These are phyloP conservation scores for Seira ritae DNA, from an alignment of 2,888 invertebrate genomes.

Conservation along the genomic window DNA sequence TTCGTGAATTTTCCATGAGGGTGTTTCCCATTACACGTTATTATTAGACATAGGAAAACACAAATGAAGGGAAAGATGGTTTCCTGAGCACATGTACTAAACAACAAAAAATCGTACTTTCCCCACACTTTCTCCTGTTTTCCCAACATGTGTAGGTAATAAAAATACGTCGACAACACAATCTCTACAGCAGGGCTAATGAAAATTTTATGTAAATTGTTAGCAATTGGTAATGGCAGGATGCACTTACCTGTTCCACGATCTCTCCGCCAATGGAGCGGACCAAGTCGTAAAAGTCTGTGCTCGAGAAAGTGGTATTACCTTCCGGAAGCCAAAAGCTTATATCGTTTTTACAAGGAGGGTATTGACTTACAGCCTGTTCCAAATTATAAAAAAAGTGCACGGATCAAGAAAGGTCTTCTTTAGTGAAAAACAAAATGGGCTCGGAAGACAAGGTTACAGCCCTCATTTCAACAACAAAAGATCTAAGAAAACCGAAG, in stretches of 20 bases:
- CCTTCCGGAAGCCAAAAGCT: slow-evolving; percentile 94
- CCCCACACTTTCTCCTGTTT: too few relatives aligned
- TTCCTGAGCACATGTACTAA: too few relatives aligned
- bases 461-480: neutral
- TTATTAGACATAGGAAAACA: too few relatives aligned
- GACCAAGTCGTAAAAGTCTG: slow-evolving; percentile 95
- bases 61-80: too few relatives aligned
- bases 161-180: slow-evolving; percentile 34
- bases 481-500: neutral
- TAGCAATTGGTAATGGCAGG: neutral
- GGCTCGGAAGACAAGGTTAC: neutral
- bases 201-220: slow-evolving; percentile 59
- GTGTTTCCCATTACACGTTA: too few relatives aligned
- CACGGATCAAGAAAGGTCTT: slow-evolving; percentile 70
- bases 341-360: slow-evolving; percentile 92
- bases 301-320: slow-evolving; percentile 81
- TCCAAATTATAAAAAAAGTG: neutral
- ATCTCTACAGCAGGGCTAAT: slow-evolving; percentile 29
- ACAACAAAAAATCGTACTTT: too few relatives aligned
- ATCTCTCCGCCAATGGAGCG: slow-evolving; percentile 91
- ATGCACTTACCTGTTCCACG: slow-evolving; percentile 87
- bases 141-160: slow-evolving; percentile 18
- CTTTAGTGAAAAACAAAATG: neutral
- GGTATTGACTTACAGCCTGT: slow-evolving; percentile 87
- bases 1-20: too few relatives aligned